These are phyloP conservation scores for Chauna torquata DNA, from an alignment of 2,113 vertebrate genomes.

Conservation along the genomic window DNA sequence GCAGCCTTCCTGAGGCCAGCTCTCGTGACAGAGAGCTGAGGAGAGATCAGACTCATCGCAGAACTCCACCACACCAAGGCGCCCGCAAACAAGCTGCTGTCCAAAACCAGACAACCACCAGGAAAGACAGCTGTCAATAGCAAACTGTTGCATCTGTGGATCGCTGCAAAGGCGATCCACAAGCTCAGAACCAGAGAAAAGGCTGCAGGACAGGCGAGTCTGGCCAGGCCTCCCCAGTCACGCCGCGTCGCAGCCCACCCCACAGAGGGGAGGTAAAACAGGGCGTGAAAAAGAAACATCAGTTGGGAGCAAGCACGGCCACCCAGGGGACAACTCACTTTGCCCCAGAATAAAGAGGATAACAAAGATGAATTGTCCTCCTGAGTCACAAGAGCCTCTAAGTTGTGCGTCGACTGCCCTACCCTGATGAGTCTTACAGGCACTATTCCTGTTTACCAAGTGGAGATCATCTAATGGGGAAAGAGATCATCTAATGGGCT, in stretches of 20 bases:
- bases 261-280: background rate
- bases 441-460: constrained; percentile 26
- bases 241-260: background rate
- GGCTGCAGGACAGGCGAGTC: background rate
- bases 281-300: background rate
- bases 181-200: background rate
- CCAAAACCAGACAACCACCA: background rate
- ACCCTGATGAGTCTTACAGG: background rate
- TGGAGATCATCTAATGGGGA: background rate
- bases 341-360: background rate
- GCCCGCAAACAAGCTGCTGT: rapidly evolving
- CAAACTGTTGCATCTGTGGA: too few relatives aligned
- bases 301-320: background rate
- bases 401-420: background rate
- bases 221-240: background rate
- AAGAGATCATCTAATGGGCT: too few relatives aligned
- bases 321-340: background rate
- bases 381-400: background rate
- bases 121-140: background rate
- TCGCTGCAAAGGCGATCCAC: background rate
- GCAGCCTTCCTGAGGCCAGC: background rate
- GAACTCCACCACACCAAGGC: background rate
- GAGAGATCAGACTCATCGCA: background rate
- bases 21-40: too few relatives aligned
- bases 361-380: background rate